Percentiles rank a stretch among this genome's conserved stretches.
Evolutionary conservation across 2,113 vertebrate species (phyloP).

Genomic region (Ophiodon elongatus): DNA sequence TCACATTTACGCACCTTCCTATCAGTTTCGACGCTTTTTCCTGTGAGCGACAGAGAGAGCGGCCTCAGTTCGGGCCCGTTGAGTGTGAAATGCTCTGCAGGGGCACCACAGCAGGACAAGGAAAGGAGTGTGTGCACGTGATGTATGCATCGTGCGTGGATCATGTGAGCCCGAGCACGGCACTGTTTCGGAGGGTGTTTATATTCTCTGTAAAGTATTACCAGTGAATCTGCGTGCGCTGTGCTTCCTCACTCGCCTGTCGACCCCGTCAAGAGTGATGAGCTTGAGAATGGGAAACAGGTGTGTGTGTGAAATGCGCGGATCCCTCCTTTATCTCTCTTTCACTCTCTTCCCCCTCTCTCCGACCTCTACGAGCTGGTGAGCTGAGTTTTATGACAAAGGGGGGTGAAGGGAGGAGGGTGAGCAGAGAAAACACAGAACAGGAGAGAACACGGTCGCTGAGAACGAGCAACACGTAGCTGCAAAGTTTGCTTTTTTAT

Average conservation of each 20-base stretch:
- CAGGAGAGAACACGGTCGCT: not conserved
- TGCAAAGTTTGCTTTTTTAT: not conserved
- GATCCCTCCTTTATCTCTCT: constrained; percentile 67
- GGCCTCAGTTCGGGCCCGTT: not conserved
- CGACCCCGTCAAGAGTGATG: constrained; percentile 73
- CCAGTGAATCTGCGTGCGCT: constrained; percentile 48
- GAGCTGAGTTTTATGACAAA: constrained; percentile 64
- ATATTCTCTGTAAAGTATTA: constrained; percentile 58
- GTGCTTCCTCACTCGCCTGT: constrained; percentile 59
- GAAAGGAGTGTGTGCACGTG: not conserved
- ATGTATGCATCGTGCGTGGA: constrained; percentile 34
- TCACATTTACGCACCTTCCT: constrained; percentile 12
- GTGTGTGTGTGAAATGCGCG: constrained; percentile 77
- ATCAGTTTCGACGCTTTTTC: constrained; percentile 8
- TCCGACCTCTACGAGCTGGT: constrained; percentile 39
- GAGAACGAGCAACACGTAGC: not conserved
- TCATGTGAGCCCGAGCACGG: constrained; percentile 34
- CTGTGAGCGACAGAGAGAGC: constrained; percentile 1
- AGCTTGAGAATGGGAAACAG: constrained; percentile 82
- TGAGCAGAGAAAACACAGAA: constrained; percentile 54
- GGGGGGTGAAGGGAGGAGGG: constrained; percentile 27
- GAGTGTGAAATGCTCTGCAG: constrained; percentile 18
- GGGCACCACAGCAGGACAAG: constrained; percentile 2
- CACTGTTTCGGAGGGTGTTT: constrained; percentile 56
- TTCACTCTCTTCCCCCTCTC: constrained; percentile 2